Evolutionary conservation across 2,797 vertebrate genomes (phyloP), one percentile per base, ranked within the genome.

Genomic region (Hydrolagus colliei): DNA sequence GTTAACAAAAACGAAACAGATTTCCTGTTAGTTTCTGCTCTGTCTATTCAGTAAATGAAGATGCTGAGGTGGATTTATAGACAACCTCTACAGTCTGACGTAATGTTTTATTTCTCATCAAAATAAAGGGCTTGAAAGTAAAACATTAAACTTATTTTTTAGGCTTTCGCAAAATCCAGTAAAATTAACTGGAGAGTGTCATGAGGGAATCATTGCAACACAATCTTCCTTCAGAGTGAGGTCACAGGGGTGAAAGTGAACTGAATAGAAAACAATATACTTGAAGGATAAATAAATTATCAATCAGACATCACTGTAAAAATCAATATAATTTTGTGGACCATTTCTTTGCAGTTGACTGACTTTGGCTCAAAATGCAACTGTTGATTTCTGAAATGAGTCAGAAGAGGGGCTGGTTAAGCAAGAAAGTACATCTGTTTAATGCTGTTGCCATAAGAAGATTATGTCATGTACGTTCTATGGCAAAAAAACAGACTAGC

Each of bases 201-300:
- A 63, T 79, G 27, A 79, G n/a, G 61, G 12, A 65, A 79, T 79
- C 65, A 22, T 80, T 67, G 27, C 41, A 68, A 67, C 16, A 68
- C 79, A 84, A 52, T 65, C 65, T 84, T 68, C 79, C 27, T 71
- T 68, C 68, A 71, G 68, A 71, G 35, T 84, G 32, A 27, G 79
- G 32, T 71, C 79, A 84, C 11, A 41, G 63, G 18, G 32, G 79
- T 41, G 92, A 93, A 94, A 94, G 93, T 93, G 93, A 93, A 87
- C 89, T 93, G 94, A 93, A 93, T 91, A 93, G 92, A 93, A 93
- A 94, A 90, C 93, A 94, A 94, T 93, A 93, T 93, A 93, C 92
- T 52, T 94, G 89, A 93, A 94, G 93, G 93, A 94, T 95, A 95
- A 94, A 94, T 94, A 93, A 94, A 95, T 95, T 94, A 94, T 95